Base-by-base conservation (phyloP, 2,888 invertebrate genomes). In the Folsomia manolachei region DNA sequence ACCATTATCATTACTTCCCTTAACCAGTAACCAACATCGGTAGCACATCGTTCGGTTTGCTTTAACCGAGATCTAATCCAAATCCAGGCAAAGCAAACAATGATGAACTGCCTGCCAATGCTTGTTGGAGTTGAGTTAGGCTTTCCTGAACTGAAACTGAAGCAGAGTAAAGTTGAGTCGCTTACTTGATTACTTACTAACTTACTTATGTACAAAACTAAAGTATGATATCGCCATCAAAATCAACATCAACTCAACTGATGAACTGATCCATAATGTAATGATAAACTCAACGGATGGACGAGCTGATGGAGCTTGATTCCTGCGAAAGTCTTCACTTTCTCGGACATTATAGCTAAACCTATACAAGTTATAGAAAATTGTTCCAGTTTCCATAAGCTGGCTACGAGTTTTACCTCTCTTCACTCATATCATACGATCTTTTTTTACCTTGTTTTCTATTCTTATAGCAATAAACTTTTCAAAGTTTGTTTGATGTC, bases 241-340 rank as follows among this genome's bases (percentile, higher is more conserved):
- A 56, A 56, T 56, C 56, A 56, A 56, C 56, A 56, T 56, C 56
- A 56, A 56, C 56, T n/a, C n/a, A n/a, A n/a, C n/a, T 51, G 52
- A 4, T 66, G 23, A 19, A 66, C 66, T 9, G 23, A 66, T 66
- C 66, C 66, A 66, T 66, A 66, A 66, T 66, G 52, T 66, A 66
- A 66, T 66, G 66, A 66, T 66, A 66, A 66, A 66, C 19, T 52
- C 66, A 66, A 66, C 66, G 69, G 69, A 75, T 71, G 73, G 69
- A 71, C 71, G 72, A 51, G 70, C 39, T 39, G 39, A 14, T 39
- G 39, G 39, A 39, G 7, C 39, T 4, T 9, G 14, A 39, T 39
- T 14, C 39, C 14, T 39, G 39, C 39, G 39, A 39, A 39, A 9
- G n/a, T n/a, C n/a, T n/a, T n/a, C n/a, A n/a, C n/a, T n/a, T n/a